Percentiles rank a stretch among this genome's conserved stretches.
These are phyloP conservation scores for Hecatera dysodea DNA, from an alignment of 2,888 invertebrate species.

Conservation along the genomic window DNA sequence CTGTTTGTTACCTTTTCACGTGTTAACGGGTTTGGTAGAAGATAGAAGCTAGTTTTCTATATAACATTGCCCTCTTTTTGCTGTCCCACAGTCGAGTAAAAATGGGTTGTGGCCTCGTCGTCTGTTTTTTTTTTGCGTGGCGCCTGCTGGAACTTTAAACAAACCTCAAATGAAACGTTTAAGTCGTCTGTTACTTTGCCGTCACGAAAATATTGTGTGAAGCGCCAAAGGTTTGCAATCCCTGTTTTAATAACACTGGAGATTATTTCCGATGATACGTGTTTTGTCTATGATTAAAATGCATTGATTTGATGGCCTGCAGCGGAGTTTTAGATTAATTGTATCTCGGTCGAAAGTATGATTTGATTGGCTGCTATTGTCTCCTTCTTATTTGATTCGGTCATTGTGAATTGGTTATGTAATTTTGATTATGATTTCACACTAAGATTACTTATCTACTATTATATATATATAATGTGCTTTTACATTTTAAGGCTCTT, in stretches of 20 bases:
- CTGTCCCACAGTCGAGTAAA: background rate
- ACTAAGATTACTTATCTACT: slow-evolving; percentile 20
- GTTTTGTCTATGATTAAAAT: slow-evolving; percentile 46
- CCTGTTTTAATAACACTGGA: slow-evolving; percentile 23
- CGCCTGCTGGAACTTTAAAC: background rate
- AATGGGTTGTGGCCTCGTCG: too few species aligned
- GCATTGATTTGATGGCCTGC: slow-evolving; percentile 53
- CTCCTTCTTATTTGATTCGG: slow-evolving; percentile 24
- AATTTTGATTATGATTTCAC: slow-evolving; percentile 37
- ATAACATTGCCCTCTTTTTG: background rate
- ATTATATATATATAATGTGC: slow-evolving; percentile 2
- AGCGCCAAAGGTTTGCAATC: slow-evolving; percentile 1
- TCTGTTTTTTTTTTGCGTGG: background rate
- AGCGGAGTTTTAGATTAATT: slow-evolving; percentile 60
- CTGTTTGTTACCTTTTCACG: too few species aligned
- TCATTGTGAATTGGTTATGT: slow-evolving; percentile 26
- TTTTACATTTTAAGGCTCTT: background rate
- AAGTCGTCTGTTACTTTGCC: background rate
- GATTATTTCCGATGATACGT: slow-evolving; percentile 63
- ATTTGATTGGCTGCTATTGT: slow-evolving; percentile 38
- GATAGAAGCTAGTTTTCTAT: background rate
- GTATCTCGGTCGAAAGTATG: slow-evolving; percentile 38
- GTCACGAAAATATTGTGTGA: background rate
- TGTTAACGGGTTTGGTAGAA: too few species aligned
- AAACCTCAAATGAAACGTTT: background rate